Evolutionary conservation across 2,797 vertebrate species (phyloP).

Genomic region (Sternotherus odoratus): DNA sequence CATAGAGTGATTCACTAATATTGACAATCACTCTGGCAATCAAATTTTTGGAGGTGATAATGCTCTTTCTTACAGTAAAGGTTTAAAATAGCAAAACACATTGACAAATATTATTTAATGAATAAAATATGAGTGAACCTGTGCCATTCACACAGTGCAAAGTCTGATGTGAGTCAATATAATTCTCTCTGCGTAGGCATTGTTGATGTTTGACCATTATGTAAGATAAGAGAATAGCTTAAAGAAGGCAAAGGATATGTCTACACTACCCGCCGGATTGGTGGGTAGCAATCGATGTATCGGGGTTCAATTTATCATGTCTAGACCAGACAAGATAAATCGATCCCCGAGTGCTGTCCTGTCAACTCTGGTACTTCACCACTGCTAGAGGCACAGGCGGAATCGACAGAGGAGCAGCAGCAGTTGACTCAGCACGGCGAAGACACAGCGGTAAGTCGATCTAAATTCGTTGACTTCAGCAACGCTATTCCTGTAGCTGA

Average conservation of each 20-base stretch:
- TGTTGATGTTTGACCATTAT: background rate
- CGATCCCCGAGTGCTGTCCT: too few relatives aligned
- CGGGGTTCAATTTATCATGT: too few relatives aligned
- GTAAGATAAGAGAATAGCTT: background rate
- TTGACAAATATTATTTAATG: constrained; percentile 79
- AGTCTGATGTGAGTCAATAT: constrained; percentile 3
- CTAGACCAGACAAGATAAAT: too few relatives aligned
- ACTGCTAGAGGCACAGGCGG: too few relatives aligned
- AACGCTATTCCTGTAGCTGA: too few relatives aligned
- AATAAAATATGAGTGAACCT: constrained; percentile 83
- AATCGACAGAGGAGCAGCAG: too few relatives aligned
- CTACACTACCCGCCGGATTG: too few relatives aligned
- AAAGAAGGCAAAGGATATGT: background rate
- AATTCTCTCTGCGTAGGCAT: background rate
- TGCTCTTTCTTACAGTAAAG: constrained; percentile 83
- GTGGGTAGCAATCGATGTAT: too few relatives aligned
- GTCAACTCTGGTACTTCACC: too few relatives aligned
- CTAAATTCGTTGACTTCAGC: too few relatives aligned
- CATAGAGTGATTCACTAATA: constrained; percentile 53
- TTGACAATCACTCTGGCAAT: constrained; percentile 74
- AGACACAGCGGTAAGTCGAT: too few relatives aligned
- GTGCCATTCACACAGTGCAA: constrained; percentile 67
- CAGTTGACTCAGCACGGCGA: too few relatives aligned
- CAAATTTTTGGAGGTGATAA: constrained; percentile 78
- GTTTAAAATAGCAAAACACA: constrained; percentile 78